Evolutionary conservation across 2,888 invertebrate genomes (phyloP).

Genomic region (Morpho deidamia): DNA sequence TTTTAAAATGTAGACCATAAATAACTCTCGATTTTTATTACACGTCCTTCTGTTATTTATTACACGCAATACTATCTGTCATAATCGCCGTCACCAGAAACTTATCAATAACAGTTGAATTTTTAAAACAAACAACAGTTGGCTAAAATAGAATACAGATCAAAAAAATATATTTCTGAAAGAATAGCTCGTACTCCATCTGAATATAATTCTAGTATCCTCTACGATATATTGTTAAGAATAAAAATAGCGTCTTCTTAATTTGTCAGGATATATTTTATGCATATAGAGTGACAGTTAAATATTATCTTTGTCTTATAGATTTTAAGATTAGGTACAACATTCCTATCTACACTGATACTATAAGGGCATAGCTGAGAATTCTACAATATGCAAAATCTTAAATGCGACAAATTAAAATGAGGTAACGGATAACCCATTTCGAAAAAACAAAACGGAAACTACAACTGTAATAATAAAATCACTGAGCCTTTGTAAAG

Average conservation of each 20-base stretch:
- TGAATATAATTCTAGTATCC: slow-evolving; percentile 13
- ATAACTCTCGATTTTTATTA: not conserved
- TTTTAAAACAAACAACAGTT: slow-evolving; percentile 3
- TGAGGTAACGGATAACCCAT: slow-evolving; percentile 19
- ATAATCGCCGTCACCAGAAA: not conserved
- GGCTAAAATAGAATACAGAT: slow-evolving; percentile 7
- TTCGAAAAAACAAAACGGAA: slow-evolving; percentile 22
- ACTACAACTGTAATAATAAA: slow-evolving; percentile 33
- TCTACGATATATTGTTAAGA: slow-evolving; percentile 14
- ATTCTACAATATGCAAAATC: slow-evolving; percentile 10
- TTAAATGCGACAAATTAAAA: slow-evolving; percentile 26
- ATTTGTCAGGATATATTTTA: slow-evolving; percentile 15
- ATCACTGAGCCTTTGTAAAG: slow-evolving; percentile 73
- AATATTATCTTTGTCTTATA: slow-evolving; percentile 14
- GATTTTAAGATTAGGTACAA: slow-evolving; percentile 20
- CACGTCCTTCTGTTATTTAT: not conserved
- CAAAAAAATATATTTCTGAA: slow-evolving; percentile 7
- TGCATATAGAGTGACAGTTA: slow-evolving; percentile 11
- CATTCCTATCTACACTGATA: slow-evolving; percentile 26
- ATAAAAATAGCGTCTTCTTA: slow-evolving; percentile 22
- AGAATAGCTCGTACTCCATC: slow-evolving; percentile 9
- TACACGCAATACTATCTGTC: not conserved
- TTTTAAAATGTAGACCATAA: too few species aligned
- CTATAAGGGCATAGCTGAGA: slow-evolving; percentile 21
- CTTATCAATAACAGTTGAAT: not conserved